Base-by-base conservation (phyloP, 2,797 vertebrate genomes). In the Poliocrania exsul region DNA sequence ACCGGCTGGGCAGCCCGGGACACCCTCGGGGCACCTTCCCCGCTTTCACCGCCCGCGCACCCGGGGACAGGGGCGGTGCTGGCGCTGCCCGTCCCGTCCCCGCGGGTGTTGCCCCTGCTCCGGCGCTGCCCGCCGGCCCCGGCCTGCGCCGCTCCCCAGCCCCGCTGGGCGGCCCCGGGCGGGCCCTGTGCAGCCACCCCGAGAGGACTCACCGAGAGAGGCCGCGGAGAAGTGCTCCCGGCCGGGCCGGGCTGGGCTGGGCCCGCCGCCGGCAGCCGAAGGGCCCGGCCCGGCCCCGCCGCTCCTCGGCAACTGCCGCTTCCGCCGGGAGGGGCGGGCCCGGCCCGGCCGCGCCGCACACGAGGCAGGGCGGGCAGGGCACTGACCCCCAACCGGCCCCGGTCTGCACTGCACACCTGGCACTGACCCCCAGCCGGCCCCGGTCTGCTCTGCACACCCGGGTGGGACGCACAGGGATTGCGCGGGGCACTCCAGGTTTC, bases 41-140 rank as follows among this genome's bases (percentile, higher is more conserved):
- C 35, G 17, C 31, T 24, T 21, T 23, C 5, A 0, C 2, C 3
- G 31, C 69, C 25, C 5, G 3, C 3, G 17, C 2, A 5, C 20
- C 26, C 10, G 10, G 37, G 19, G 18, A 58, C 14, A 4, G n/a
- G 10, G 16, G 0, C 5, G 38, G 21, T 24, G 38, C 38, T 50
- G 31, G n/a, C 10, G 16, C 1, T n/a, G 58, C 54, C 4, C 47
- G 9, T 14, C 16, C 20, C 31, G 8, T 38, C 85, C 8, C 21
- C 40, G 29, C 40, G 6, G 65, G 56, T 20, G 13, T 64, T 50
- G 54, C 37, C 37, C 16, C 23, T 16, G 46, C 5, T 37, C 54
- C 53, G 23, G 46, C 6, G 44, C 44, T 20, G 19, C 10, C 10
- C 11, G 20, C 46, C 40, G n/a, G 70, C 31, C 72, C 72, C 29